Conservation (phyloP, 2,797 vertebrate genomes). For the Poecilia gillii region DNA sequence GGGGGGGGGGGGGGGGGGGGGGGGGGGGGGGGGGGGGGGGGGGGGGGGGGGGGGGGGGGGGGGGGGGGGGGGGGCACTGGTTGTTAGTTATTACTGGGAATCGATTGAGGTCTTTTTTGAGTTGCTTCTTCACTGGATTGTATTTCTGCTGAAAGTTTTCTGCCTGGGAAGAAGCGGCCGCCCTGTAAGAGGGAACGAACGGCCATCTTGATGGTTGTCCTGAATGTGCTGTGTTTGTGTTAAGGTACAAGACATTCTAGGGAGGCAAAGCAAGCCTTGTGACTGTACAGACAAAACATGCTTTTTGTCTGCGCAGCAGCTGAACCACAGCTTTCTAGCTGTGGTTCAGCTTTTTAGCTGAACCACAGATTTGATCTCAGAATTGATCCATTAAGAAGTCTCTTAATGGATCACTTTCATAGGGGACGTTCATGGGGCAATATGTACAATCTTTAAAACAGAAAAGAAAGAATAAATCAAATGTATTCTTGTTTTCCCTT, state of each 20-base stretch:
- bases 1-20: too few relatives aligned
- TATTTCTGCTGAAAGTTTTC: constrained; percentile 28
- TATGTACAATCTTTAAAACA: neutral
- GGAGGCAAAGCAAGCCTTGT: neutral
- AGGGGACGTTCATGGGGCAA: neutral
- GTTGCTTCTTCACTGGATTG: constrained; percentile 36
- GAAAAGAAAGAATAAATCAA: neutral
- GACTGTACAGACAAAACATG: neutral
- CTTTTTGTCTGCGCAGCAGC: too few relatives aligned
- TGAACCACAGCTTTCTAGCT: too few relatives aligned
- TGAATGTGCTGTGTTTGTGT: neutral
- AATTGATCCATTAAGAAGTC: too few relatives aligned
- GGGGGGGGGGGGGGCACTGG: constrained; percentile 61
- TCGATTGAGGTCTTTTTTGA: constrained; percentile 70
- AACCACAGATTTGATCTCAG: neutral
- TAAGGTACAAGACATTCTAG: neutral
- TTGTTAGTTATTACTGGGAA: constrained; percentile 74
- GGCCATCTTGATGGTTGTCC: neutral
- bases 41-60: too few relatives aligned
- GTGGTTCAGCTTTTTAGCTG: neutral
- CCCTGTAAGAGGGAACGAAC: neutral
- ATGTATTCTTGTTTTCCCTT: neutral
- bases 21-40: too few relatives aligned
- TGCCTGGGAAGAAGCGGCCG: constrained; percentile 6
- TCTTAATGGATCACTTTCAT: neutral